Conservation (phyloP, 2,888 invertebrate genomes). For the Apodemia mormo region DNA sequence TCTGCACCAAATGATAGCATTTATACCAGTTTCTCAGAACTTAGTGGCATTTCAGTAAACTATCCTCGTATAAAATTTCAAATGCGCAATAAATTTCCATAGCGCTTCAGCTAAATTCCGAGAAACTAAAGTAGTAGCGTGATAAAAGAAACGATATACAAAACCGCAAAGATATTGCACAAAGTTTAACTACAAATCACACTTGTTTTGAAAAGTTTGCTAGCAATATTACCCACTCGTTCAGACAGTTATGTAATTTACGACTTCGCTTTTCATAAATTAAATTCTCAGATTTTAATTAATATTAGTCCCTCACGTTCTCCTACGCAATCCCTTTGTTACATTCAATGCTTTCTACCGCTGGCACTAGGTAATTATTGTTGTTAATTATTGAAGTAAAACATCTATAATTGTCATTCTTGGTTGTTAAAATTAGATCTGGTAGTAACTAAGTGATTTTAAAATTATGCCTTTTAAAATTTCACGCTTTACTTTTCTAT, state of each 20-base stretch:
- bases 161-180: constrained; percentile 19
- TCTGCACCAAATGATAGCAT: background rate
- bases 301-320: background rate
- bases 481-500: too few relatives aligned
- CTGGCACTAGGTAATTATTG: too few relatives aligned
- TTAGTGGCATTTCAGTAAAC: constrained; percentile 2
- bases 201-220: constrained; percentile 18
- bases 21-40: background rate
- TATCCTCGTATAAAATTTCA: constrained; percentile 9
- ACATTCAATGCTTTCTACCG: too few relatives aligned
- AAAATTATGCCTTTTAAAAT: too few relatives aligned
- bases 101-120: constrained; percentile 19
- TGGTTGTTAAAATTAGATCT: too few relatives aligned
- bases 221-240: constrained; percentile 18
- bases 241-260: constrained; percentile 18
- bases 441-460: too few relatives aligned
- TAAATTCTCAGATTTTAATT: constrained; percentile 12
- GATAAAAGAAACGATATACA: constrained; percentile 20
- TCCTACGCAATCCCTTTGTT: background rate
- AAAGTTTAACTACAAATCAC: constrained; percentile 19
- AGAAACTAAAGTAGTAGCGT: constrained; percentile 18
- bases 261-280: constrained; percentile 4
- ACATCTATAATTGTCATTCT: too few relatives aligned
- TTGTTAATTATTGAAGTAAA: too few relatives aligned
- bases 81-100: constrained; percentile 16